Percentiles rank a stretch among this genome's conserved stretches.
phyloP scores from a whole-genome alignment of 1,140 invertebrate genomes.

The Listronotus bonariensis region DNA sequence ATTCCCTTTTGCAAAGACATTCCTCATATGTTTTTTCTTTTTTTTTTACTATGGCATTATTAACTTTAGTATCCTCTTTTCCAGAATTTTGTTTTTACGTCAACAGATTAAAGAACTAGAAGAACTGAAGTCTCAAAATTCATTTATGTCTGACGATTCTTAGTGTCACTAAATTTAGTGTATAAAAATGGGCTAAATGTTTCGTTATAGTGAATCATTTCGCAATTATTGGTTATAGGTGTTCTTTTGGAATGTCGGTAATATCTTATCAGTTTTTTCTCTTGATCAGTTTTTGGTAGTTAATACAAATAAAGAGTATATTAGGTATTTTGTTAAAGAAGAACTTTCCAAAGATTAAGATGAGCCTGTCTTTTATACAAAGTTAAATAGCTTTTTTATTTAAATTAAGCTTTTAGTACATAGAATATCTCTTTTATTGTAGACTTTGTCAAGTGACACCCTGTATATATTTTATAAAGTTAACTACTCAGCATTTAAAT shows the following conservation, averaged over 20 bases:
- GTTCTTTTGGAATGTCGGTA: conserved; percentile 21
- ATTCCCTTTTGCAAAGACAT: too few species aligned
- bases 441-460: too few species aligned
- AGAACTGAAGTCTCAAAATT: conserved; percentile 91
- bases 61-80: conserved; percentile 43
- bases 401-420: too few species aligned
- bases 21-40: too few species aligned
- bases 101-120: conserved; percentile 88
- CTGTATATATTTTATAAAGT: too few species aligned
- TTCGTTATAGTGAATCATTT: conserved; percentile 31
- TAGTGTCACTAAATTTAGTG: conserved; percentile 52
- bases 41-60: neutral
- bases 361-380: too few species aligned
- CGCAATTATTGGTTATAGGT: conserved; percentile 8
- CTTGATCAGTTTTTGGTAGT: neutral
- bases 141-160: conserved; percentile 80
- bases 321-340: too few species aligned
- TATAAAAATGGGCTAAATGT: conserved; percentile 38
- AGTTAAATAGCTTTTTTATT: too few species aligned
- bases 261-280: conserved; percentile 7
- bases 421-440: too few species aligned
- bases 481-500: too few species aligned
- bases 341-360: neutral
- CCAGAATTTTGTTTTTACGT: conserved; percentile 86
- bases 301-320: too few species aligned